Base-by-base conservation (phyloP, 2,888 invertebrate genomes). In the Octodonta nipae region DNA sequence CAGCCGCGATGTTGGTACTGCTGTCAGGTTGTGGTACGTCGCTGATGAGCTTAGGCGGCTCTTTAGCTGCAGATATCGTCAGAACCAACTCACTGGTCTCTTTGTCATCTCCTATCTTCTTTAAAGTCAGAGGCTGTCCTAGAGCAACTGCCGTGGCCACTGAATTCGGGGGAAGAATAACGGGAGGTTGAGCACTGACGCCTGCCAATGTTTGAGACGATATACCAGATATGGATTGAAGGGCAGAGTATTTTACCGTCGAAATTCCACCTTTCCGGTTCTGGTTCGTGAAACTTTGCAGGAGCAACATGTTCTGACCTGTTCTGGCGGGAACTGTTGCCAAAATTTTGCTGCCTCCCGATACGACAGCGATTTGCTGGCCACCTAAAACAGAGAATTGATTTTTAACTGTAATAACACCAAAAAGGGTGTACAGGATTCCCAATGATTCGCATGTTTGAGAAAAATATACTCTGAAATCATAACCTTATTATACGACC, bases 321-420 rank as follows among this genome's bases (percentile, higher is more conserved):
- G 61, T 37, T 63, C 71, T 38, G 55, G 70, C 52, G 60, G 59
- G 50, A 63, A 61, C 56, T 58, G 73, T 45, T 59, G 73, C 36
- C 46, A 58, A 54, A 43, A 70, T 62, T 50, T 70, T 69, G 32
- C 77, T 77, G 5, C 75, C 73, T 41, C 78, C 76, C 4, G 78
- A 78, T 3, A 79, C 76, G 37, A 78, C 77, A 2, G 78, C 76
- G 36, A 78, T 76, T 48, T 78, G 78, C 50, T 78, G 77, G 1
- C 76, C 74, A 5, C 76, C 43, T 43, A 33, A 11, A 32, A 7
- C n/a, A n/a, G n/a, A n/a, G n/a, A n/a, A n/a, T n/a, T n/a, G n/a
- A n/a, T n/a, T n/a, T n/a, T n/a, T n/a, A n/a, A n/a, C n/a, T n/a
- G n/a, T n/a, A n/a, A n/a, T n/a, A n/a, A n/a, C n/a, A n/a, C n/a